Base-by-base conservation (phyloP, 2,797 vertebrate genomes). In the Rhabdophis nuchalis region DNA sequence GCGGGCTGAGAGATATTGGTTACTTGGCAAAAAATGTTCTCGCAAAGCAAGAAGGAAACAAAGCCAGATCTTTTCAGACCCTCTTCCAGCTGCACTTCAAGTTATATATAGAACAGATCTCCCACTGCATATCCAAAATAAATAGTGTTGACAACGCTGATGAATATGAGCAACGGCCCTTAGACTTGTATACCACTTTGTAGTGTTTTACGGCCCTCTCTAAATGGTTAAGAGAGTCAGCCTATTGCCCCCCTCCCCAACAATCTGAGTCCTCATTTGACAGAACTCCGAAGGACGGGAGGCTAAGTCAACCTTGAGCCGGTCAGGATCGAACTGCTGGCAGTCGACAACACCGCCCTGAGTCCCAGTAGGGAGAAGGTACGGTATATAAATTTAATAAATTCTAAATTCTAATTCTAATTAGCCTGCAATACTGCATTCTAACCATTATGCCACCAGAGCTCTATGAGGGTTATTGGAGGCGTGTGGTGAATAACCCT, bases 1-100 rank as follows among this genome's bases (percentile, higher is more conserved):
- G 87, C 89, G 57, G 85, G 12, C 54, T 92, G 77, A 93, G 88
- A 92, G 91, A 91, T 92, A 92, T 89, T 77, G 91, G 60, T 87
- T 90, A 94, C 93, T 57, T 56, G 86, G 94, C 90, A 95, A 57
- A 8, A 8, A 91, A 61, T 13, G 92, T 89, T 8, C 0, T 27
- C 87, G 60, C 18, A 77, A 0, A 53, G 72, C 68, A 54, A 91
- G 93, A 93, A 90, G 86, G 41, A 58, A 72, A 14, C 72, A 94
- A 90, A n/a, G 92, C 94, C 11, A 91, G 95, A 54, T 10, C 27
- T n/a, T 56, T 46, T 86, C 23, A 1, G 32, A 72, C 64, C 64
- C 14, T 57, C 10, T 16, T 57, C 32, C 85, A 91, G 90, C 18
- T 52, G 56, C 60, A 60, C 25, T 41, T 8, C 13, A 11, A 11